Percentiles rank a stretch among this genome's conserved stretches.
phyloP scores from a whole-genome alignment of 2,797 vertebrate species.

The Geotrypetes seraphini region DNA sequence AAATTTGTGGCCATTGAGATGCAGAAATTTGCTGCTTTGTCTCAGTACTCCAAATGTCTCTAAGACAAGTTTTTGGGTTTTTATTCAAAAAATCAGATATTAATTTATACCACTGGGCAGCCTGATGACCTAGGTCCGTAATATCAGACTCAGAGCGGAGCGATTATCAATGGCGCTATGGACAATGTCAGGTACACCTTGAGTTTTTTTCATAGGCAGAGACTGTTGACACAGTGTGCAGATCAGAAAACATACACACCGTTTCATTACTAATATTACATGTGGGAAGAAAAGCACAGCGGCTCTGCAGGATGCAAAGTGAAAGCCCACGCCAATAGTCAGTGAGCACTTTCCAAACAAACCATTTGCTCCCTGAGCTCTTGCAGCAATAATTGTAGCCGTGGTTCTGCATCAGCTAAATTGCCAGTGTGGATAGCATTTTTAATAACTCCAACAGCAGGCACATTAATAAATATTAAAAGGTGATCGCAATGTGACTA shows the following conservation, averaged over 20 bases:
- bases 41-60: too few relatives aligned
- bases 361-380: slow-evolving; percentile 2
- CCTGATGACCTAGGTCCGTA: too few relatives aligned
- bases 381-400: not conserved
- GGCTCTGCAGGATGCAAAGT: not conserved
- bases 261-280: slow-evolving; percentile 7
- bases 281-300: not conserved
- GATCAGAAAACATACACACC: too few relatives aligned
- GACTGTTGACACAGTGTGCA: not conserved
- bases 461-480: not conserved
- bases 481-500: not conserved
- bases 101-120: too few relatives aligned
- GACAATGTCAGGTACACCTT: too few relatives aligned
- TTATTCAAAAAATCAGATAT: too few relatives aligned
- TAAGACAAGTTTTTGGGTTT: too few relatives aligned
- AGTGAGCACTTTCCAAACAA: not conserved
- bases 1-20: too few relatives aligned
- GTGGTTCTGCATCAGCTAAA: slow-evolving; percentile 9
- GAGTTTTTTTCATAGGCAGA: too few relatives aligned
- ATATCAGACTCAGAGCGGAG: too few relatives aligned
- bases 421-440: slow-evolving; percentile 3
- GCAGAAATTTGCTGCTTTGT: too few relatives aligned
- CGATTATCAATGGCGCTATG: too few relatives aligned
- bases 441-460: slow-evolving; percentile 3
- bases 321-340: not conserved